phyloP scores from a whole-genome alignment of 2,888 invertebrate species.

The Trachelus tabidus region DNA sequence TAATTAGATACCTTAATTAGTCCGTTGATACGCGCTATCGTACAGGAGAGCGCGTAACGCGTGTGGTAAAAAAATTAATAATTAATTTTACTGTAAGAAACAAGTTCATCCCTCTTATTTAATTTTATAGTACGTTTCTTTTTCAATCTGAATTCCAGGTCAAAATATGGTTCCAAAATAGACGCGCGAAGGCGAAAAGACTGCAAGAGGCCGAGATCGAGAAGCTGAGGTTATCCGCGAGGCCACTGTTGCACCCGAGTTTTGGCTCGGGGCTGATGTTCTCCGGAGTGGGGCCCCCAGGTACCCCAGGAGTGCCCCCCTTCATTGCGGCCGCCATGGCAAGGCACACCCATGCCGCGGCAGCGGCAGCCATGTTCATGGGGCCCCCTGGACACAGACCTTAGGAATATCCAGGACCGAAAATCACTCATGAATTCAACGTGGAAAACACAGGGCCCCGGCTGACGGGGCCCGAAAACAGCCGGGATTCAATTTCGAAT shows the following conservation, averaged over 20 bases:
- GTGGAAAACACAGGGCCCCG: neutral
- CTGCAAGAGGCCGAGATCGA: constrained; percentile 96
- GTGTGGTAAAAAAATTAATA: neutral
- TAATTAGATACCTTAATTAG: neutral
- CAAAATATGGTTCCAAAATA: constrained; percentile 80
- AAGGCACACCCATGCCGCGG: constrained; percentile 68
- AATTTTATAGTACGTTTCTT: constrained; percentile 13
- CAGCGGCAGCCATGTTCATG: constrained; percentile 66
- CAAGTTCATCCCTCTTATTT: neutral
- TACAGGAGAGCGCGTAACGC: neutral
- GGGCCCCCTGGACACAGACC: constrained; percentile 63
- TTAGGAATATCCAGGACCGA: constrained; percentile 26
- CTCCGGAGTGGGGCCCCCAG: constrained; percentile 73
- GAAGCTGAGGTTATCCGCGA: constrained; percentile 86
- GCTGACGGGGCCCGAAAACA: neutral
- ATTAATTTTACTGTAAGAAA: neutral
- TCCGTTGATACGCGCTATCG: neutral
- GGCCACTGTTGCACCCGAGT: constrained; percentile 81
- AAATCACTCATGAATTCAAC: neutral
- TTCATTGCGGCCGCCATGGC: constrained; percentile 74
- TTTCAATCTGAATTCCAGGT: constrained; percentile 69
- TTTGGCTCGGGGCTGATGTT: constrained; percentile 73
- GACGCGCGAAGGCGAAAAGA: constrained; percentile 95
- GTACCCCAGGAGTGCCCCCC: constrained; percentile 69
- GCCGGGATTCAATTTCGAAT: neutral